Evolutionary conservation across 2,113 vertebrate genomes (phyloP).

Genomic region (Suricata suricatta): DNA sequence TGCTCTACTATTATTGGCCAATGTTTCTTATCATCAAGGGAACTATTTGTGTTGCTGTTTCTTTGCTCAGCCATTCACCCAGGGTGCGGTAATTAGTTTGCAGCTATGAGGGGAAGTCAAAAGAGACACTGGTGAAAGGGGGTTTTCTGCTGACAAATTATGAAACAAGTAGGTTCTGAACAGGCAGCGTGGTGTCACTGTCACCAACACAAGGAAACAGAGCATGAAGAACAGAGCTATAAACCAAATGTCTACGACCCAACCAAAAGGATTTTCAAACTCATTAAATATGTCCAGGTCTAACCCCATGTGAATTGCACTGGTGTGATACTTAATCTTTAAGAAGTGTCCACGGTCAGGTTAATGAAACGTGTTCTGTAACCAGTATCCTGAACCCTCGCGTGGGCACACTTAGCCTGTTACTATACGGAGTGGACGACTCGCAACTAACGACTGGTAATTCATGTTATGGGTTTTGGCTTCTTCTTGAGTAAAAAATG

Average conservation of each 20-base stretch:
- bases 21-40: not conserved
- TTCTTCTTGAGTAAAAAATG: not conserved
- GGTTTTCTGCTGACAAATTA: not conserved
- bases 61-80: not conserved
- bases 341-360: not conserved
- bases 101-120: not conserved
- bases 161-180: not conserved
- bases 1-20: not conserved
- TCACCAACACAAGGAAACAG: not conserved
- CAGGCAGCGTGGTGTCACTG: not conserved
- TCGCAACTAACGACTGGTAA: not conserved
- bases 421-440: not conserved
- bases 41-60: not conserved
- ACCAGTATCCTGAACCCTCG: not conserved
- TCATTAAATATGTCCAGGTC: not conserved
- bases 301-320: not conserved
- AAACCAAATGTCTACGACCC: not conserved
- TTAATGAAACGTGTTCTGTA: not conserved
- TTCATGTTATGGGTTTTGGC: not conserved
- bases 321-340: not conserved
- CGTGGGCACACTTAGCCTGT: not conserved
- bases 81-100: not conserved
- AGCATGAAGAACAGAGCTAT: not conserved
- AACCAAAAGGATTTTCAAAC: not conserved
- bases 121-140: not conserved